phyloP scores from a whole-genome alignment of 2,113 vertebrate species.

The Nanorana parkeri region DNA sequence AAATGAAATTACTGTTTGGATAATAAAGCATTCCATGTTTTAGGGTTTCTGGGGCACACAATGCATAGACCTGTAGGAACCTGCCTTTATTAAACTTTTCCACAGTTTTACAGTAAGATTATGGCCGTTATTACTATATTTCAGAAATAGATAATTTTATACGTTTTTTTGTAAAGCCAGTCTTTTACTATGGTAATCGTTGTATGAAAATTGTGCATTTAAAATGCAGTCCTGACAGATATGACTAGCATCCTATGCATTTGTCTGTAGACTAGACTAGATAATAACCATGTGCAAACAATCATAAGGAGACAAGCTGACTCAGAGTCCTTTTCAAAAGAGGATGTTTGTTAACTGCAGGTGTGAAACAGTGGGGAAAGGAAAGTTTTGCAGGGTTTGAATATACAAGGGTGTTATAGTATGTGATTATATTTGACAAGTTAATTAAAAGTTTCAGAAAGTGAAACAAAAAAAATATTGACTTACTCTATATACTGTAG shows the following conservation, averaged over 20 bases:
- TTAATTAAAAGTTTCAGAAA: neutral
- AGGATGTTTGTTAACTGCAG: slow-evolving; percentile 41
- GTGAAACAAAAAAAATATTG: neutral
- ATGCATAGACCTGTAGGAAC: no score
- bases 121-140: no score
- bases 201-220: neutral
- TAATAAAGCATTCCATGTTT: no score
- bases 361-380: slow-evolving; percentile 6
- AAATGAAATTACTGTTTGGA: no score
- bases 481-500: no score
- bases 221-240: neutral
- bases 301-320: neutral
- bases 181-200: no score
- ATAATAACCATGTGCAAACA: slow-evolving; percentile 24
- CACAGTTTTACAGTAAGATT: no score
- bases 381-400: neutral
- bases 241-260: neutral
- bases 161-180: no score
- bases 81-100: no score
- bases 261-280: slow-evolving; percentile 13
- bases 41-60: no score
- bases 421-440: neutral
- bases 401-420: neutral
- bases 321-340: slow-evolving; percentile 20
- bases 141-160: no score